Evolutionary conservation across 2,797 vertebrate species (phyloP).

Genomic region (Sebastes taczanowskii): DNA sequence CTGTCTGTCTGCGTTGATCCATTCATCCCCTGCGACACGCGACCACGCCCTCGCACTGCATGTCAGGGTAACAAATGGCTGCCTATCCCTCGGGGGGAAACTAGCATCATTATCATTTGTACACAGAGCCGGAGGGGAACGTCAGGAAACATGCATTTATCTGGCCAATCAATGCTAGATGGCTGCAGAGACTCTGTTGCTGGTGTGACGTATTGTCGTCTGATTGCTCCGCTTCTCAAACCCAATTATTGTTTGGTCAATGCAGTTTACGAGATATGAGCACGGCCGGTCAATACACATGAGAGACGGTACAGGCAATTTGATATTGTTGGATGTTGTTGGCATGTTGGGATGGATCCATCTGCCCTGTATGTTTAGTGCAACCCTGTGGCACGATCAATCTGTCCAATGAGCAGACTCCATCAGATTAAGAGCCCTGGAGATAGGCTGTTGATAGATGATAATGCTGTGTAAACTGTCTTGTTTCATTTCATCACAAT

Average conservation of each 20-base stretch:
- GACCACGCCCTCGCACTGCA: constrained; percentile 38
- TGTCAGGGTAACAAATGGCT: constrained; percentile 59
- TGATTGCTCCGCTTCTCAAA: constrained; percentile 6
- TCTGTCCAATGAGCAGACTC: neutral
- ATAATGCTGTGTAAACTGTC: constrained; percentile 32
- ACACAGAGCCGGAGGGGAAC: constrained; percentile 41
- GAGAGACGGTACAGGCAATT: neutral
- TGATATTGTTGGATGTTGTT: neutral
- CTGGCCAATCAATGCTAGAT: constrained; percentile 45
- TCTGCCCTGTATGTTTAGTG: neutral
- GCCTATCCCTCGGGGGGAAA: constrained; percentile 26
- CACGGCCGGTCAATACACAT: neutral
- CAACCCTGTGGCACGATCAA: constrained; percentile 1
- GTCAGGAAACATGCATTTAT: constrained; percentile 51
- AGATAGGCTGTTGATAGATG: constrained; percentile 46
- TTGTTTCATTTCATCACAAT: constrained; percentile 31
- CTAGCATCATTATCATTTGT: constrained; percentile 44
- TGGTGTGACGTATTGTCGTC: neutral
- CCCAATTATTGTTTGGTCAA: constrained; percentile 20
- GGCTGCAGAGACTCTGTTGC: neutral
- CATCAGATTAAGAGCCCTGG: constrained; percentile 39
- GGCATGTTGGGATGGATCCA: neutral
- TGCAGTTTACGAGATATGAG: constrained; percentile 5
- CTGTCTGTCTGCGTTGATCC: constrained; percentile 41
- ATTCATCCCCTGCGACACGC: constrained; percentile 16